Conservation (phyloP, 2,888 invertebrate genomes). For the Dicranocentrus wangi region DNA sequence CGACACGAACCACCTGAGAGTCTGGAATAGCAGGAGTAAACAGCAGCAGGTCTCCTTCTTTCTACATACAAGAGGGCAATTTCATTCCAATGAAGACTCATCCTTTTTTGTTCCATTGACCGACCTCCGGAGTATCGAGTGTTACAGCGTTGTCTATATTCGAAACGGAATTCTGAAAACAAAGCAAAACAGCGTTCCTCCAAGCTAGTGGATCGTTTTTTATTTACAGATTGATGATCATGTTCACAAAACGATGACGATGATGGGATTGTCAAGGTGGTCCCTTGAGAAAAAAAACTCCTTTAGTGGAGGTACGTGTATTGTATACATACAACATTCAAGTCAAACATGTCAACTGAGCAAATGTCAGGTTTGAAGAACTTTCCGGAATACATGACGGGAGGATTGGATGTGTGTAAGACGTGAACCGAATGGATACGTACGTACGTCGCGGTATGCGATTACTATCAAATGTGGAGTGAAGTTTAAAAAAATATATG, state of each 20-base stretch:
- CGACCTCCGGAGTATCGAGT: conserved; percentile 1
- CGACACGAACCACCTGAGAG: conserved; percentile 49
- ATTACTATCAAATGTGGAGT: neutral
- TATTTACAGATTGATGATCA: conserved; percentile 26
- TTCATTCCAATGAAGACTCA: neutral
- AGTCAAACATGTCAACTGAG: conserved; percentile 21
- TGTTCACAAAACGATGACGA: conserved; percentile 9
- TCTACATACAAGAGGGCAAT: neutral
- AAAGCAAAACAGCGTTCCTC: too few relatives aligned
- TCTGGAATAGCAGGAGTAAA: conserved; percentile 37
- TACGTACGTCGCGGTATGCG: too few relatives aligned
- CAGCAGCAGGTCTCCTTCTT: conserved; percentile 41
- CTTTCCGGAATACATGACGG: conserved; percentile 24
- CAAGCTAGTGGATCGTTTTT: too few relatives aligned
- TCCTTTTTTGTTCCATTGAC: neutral
- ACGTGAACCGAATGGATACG: too few relatives aligned
- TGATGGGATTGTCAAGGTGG: conserved; percentile 50
- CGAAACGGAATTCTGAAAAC: too few relatives aligned
- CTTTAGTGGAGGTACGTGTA: conserved; percentile 4
- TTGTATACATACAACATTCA: conserved; percentile 11
- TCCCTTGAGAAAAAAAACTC: conserved; percentile 17
- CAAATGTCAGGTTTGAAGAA: conserved; percentile 34
- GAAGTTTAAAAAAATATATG: neutral
- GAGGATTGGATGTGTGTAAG: conserved; percentile 5
- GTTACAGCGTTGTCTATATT: too few relatives aligned